phyloP scores from a whole-genome alignment of 2,888 invertebrate species.

The Ametastegia equiseti region DNA sequence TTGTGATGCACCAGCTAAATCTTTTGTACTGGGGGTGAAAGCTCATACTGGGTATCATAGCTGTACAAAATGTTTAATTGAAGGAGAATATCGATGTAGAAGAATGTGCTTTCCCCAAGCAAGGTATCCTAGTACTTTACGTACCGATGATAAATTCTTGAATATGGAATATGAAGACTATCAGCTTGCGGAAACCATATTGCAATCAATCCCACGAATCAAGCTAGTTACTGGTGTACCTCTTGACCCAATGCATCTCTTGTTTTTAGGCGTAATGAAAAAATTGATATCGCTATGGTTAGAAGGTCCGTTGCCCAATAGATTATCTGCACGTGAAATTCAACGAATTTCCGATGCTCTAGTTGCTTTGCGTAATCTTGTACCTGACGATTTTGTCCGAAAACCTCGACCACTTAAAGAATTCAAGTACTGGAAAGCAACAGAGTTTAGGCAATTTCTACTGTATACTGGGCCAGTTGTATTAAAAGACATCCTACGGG shows the following conservation, averaged over 20 bases:
- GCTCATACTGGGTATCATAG: constrained; percentile 9
- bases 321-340: constrained; percentile 43
- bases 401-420: constrained; percentile 55
- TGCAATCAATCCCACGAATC: constrained; percentile 6
- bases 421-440: constrained; percentile 58
- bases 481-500: constrained; percentile 52
- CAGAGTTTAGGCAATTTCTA: constrained; percentile 59
- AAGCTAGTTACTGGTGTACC: background rate
- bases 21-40: constrained; percentile 11
- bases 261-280: constrained; percentile 56
- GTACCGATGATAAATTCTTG: constrained; percentile 14
- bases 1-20: constrained; percentile 1
- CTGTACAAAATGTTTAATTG: constrained; percentile 20
- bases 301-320: constrained; percentile 37
- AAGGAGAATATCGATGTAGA: background rate
- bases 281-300: constrained; percentile 52
- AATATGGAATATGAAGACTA: constrained; percentile 9
- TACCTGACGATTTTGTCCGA: constrained; percentile 58
- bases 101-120: constrained; percentile 14
- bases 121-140: background rate
- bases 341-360: constrained; percentile 31
- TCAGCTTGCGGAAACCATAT: background rate
- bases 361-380: constrained; percentile 38
- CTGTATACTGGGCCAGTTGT: constrained; percentile 58
- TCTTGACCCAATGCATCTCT: background rate